Evolutionary conservation across 53 echinoderm and acorn worm species (phyloP).

Genomic region (Temnopleurus reevesii): DNA sequence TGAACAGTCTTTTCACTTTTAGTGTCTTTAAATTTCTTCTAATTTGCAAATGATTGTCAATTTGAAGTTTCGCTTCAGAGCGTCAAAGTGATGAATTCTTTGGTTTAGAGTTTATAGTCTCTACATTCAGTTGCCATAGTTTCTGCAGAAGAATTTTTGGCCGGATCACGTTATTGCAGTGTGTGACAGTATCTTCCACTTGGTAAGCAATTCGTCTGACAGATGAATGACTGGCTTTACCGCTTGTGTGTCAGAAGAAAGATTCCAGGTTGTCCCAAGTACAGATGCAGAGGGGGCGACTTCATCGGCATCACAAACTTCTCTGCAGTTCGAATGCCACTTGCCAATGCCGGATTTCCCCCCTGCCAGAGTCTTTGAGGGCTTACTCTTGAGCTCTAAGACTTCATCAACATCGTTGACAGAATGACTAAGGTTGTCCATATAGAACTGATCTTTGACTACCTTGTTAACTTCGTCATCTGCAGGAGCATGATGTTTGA

Average conservation of each 20-base stretch:
- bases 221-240: not conserved
- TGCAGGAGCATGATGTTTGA: constrained; percentile 27
- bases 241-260: not conserved
- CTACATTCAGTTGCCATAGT: constrained; percentile 39
- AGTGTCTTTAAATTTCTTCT: no score
- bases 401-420: constrained; percentile 63
- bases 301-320: constrained; percentile 36
- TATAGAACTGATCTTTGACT: constrained; percentile 62
- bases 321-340: constrained; percentile 75
- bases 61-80: no score
- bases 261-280: constrained; percentile 25
- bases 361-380: constrained; percentile 37
- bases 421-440: constrained; percentile 74
- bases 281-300: not conserved
- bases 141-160: constrained; percentile 41
- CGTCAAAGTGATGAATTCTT: no score
- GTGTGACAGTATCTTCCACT: constrained; percentile 12
- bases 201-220: not conserved
- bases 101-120: not conserved
- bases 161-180: constrained; percentile 21
- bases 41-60: no score
- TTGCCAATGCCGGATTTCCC: constrained; percentile 24
- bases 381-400: constrained; percentile 64
- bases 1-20: no score
- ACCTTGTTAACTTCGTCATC: constrained; percentile 49